A percentile compares a stretch with the other conserved stretches of the same genome.
Conservation (phyloP, 2,113 vertebrate species). For the Scolopax mira region DNA sequence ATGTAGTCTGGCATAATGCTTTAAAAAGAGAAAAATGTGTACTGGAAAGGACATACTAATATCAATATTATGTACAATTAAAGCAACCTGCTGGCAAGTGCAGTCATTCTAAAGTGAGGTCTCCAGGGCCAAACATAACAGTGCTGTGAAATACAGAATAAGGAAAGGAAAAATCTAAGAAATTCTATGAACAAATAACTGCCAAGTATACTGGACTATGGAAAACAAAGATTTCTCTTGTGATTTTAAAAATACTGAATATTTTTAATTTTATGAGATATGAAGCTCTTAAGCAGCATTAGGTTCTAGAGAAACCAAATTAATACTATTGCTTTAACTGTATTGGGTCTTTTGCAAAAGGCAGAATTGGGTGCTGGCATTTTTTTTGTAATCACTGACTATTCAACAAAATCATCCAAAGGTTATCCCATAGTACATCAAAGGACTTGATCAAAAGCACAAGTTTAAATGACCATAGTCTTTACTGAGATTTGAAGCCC, state of each 20-base stretch:
- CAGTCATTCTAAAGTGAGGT: not conserved
- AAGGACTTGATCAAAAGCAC: not conserved
- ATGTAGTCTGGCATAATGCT: not conserved
- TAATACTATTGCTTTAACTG: not conserved
- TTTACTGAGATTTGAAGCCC: not conserved
- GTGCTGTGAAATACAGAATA: not conserved
- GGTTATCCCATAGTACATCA: not conserved
- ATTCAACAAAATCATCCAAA: not conserved
- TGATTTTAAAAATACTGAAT: not conserved
- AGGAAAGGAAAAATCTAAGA: not conserved
- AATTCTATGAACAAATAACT: not conserved
- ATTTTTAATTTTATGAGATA: not conserved
- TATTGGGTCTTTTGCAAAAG: not conserved
- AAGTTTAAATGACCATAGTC: not conserved
- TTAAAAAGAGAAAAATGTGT: not conserved
- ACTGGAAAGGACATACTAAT: not conserved
- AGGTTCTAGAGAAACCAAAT: not conserved
- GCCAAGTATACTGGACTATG: not conserved
- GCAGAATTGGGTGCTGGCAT: not conserved
- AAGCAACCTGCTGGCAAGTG: not conserved
- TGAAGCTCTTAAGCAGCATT: not conserved
- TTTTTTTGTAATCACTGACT: not conserved
- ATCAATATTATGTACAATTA: not conserved
- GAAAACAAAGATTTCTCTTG: not conserved
- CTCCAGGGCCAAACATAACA: not conserved